A percentile compares a stretch with the other conserved stretches of the same genome.
phyloP scores from a whole-genome alignment of 2,113 vertebrate species.

The Opisthocomus hoazin region DNA sequence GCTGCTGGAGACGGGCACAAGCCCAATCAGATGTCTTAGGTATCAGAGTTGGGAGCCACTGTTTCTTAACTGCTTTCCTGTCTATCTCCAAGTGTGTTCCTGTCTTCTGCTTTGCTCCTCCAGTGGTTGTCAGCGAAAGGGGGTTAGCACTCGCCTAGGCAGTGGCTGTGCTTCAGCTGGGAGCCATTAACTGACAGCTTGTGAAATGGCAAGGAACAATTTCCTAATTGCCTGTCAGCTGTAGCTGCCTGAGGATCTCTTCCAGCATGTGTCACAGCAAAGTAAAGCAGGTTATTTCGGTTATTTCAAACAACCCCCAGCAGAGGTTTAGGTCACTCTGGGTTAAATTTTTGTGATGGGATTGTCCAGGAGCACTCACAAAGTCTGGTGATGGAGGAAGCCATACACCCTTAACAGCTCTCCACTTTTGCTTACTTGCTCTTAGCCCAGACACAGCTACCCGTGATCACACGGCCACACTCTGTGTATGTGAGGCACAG shows the following conservation, averaged over 20 bases:
- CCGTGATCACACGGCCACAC: background rate
- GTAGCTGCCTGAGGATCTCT: conserved; percentile 12
- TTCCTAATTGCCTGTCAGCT: conserved; percentile 59
- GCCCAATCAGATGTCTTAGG: background rate
- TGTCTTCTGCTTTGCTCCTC: background rate
- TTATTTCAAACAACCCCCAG: conserved; percentile 9
- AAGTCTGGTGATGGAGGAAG: background rate
- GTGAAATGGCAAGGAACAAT: conserved; percentile 49
- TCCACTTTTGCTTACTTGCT: background rate
- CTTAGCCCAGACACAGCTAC: background rate
- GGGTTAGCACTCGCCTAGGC: background rate
- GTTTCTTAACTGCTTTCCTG: background rate
- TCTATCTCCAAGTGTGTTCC: background rate
- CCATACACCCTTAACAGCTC: background rate
- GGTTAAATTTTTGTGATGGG: background rate
- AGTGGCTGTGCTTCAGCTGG: conserved; percentile 33
- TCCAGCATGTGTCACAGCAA: conserved; percentile 11
- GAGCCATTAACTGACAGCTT: conserved; percentile 56
- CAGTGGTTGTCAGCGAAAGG: background rate
- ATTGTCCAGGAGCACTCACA: background rate
- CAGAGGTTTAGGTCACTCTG: background rate
- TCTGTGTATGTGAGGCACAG: background rate
- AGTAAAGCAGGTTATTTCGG: conserved; percentile 27
- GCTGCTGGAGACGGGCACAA: background rate
- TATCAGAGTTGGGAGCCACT: background rate